These are phyloP conservation scores for Ploceus nigricollis DNA, from an alignment of 2,113 vertebrate genomes.

Conservation along the genomic window DNA sequence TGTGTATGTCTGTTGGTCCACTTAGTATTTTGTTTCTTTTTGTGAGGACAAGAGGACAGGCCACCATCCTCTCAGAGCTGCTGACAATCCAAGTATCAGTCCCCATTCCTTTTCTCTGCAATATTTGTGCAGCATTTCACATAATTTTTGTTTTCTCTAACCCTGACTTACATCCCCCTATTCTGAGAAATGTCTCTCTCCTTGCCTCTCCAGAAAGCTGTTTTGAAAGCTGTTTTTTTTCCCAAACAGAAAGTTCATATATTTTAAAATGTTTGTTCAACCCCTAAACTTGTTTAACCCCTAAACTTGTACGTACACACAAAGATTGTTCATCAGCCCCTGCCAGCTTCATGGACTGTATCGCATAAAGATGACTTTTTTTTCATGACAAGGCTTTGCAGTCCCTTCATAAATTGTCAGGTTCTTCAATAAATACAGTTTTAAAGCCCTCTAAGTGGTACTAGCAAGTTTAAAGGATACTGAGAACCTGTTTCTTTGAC, in stretches of 20 bases:
- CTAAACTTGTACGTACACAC: background rate
- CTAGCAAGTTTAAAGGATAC: background rate
- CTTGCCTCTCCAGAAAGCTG: background rate
- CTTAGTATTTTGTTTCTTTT: background rate
- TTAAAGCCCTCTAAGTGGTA: background rate
- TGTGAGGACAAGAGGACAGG: background rate
- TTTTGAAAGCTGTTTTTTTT: background rate
- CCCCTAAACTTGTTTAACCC: background rate
- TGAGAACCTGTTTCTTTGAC: background rate
- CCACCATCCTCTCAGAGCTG: background rate
- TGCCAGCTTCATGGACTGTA: background rate
- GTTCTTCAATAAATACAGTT: background rate
- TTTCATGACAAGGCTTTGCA: background rate
- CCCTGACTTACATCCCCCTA: background rate
- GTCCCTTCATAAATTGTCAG: background rate
- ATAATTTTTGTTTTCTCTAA: background rate
- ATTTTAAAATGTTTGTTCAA: background rate
- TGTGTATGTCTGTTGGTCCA: background rate
- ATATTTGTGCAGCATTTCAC: background rate
- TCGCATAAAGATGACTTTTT: background rate
- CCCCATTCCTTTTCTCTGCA: background rate
- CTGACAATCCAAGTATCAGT: background rate
- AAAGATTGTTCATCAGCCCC: background rate
- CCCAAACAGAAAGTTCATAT: background rate
- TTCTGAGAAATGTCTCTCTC: background rate